Evolutionary conservation across 2,888 invertebrate species (phyloP).

Genomic region (Nemoura dubitans): DNA sequence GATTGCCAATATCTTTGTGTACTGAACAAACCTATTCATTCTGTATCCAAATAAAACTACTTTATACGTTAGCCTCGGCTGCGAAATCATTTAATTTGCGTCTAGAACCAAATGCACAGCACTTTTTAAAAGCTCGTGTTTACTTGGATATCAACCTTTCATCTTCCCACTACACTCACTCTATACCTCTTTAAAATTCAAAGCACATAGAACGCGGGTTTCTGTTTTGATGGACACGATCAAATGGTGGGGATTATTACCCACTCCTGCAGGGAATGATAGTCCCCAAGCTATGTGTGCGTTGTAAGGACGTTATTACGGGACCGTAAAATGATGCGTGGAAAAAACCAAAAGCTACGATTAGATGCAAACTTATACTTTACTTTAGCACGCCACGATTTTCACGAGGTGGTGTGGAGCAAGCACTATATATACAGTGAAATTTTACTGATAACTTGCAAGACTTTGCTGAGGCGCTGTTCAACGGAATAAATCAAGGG

Average conservation of each 20-base stretch:
- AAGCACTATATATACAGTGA: background rate
- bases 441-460: background rate
- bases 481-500: background rate
- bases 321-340: slow-evolving; percentile 21
- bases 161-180: background rate
- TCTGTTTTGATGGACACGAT: slow-evolving; percentile 34
- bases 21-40: background rate
- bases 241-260: slow-evolving; percentile 36
- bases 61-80: background rate
- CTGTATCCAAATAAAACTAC: background rate
- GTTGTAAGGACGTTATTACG: background rate
- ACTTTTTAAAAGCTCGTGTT: background rate
- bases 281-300: background rate
- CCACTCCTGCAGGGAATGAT: background rate
- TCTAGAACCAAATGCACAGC: background rate
- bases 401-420: background rate
- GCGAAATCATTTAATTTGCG: background rate
- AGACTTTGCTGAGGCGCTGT: background rate
- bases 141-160: background rate
- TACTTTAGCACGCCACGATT: background rate
- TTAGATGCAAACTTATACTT: background rate
- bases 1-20: background rate
- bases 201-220: background rate
- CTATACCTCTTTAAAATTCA: background rate
- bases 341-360: background rate